Evolutionary conservation across 2,113 vertebrate species (phyloP), one percentile per base, ranked within the genome.

Genomic region (Syngnathoides biaculeatus): DNA sequence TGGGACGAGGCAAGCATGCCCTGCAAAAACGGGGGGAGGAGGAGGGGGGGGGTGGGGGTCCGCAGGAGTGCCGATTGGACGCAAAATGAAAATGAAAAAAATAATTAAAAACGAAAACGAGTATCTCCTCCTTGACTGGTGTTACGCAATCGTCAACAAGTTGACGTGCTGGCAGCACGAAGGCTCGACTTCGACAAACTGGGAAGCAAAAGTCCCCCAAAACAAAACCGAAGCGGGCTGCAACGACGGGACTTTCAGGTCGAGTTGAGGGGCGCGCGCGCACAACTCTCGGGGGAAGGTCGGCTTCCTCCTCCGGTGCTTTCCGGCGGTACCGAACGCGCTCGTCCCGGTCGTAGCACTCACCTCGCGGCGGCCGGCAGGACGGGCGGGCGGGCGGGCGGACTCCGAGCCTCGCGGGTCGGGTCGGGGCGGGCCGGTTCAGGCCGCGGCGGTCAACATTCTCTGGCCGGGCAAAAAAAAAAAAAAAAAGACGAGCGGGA

Each of bases 371-470:
- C 39, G 69, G 72, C 38, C 30, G 3, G n/a, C n/a, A n/a, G n/a
- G n/a, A n/a, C 70, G 35, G 72, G 57, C 17, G 19, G 12, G 57
- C 53, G 24, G 53, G 53, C 56, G 69, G 73, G 63, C 47, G 53
- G 48, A 45, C 67, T 53, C 22, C 59, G 43, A 61, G 65, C 67
- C 58, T 26, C 61, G n/a, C 19, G 10, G 62, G 67, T 57, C 19
- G 72, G 20, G 5, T 47, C 68, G 61, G 68, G 66, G 48, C 43
- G 30, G 1, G 73, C 39, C 43, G 72, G 81, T 69, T 87, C 85
- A 84, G 74, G 68, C 72, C 80, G 66, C 78, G 75, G 72, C 69
- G 79, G 82, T 81, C 84, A 82, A 81, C 82, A 87, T 89, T 77
- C 84, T 77, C 80, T 74, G 68, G 72, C 65, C 72, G 19, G 79